These are phyloP conservation scores for Caenorhabditis becei DNA, from an alignment of 2,888 invertebrate genomes.

Conservation along the genomic window DNA sequence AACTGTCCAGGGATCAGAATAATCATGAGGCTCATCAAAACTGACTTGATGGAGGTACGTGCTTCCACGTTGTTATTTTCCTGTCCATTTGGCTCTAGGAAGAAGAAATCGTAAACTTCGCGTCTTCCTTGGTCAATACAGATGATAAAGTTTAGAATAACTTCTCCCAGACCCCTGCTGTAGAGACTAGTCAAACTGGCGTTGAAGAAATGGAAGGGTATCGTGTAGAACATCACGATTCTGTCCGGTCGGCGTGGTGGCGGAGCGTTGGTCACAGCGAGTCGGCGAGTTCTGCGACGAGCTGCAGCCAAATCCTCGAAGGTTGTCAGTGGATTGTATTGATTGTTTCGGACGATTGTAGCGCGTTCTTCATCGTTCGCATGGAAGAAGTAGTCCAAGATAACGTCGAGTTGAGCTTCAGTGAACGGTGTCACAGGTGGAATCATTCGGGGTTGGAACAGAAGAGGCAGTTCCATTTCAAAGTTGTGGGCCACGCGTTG, in stretches of 20 bases:
- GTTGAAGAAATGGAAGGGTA: not conserved
- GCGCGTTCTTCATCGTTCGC: not conserved
- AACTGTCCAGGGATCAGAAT: not conserved
- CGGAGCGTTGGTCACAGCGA: no score
- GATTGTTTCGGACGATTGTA: no score
- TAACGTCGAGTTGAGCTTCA: not conserved
- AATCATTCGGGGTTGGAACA: no score
- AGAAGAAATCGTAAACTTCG: constrained; percentile 12
- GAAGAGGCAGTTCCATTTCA: not conserved
- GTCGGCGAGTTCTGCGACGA: not conserved
- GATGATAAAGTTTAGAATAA: not conserved
- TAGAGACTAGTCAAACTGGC: not conserved
- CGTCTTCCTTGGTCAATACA: not conserved
- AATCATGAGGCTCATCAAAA: not conserved
- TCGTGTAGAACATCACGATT: not conserved
- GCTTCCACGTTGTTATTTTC: not conserved
- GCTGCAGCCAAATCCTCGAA: not conserved
- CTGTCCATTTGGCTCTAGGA: constrained; percentile 1
- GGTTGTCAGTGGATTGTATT: no score
- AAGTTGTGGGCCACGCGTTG: not conserved
- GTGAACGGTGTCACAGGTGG: not conserved
- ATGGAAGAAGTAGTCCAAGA: not conserved
- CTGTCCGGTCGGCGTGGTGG: no score
- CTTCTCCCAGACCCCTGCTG: not conserved
- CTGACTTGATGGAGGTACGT: not conserved